phyloP scores from a whole-genome alignment of 2,113 vertebrate genomes.

The Ovis canadensis region DNA sequence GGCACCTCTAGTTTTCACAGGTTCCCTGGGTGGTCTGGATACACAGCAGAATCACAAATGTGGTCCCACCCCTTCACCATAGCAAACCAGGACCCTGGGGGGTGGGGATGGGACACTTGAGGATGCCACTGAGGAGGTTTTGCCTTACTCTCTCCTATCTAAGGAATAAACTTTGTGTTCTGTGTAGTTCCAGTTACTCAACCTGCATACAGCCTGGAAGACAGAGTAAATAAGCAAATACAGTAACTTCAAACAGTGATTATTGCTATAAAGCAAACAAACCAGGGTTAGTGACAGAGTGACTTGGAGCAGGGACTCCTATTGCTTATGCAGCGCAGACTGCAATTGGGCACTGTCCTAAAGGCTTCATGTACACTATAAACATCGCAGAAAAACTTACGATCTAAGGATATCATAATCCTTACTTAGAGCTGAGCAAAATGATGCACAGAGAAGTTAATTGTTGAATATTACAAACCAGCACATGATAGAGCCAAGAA shows the following conservation, averaged over 20 bases:
- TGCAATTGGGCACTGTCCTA: not conserved
- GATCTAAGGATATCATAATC: not conserved
- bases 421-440: not conserved
- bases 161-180: not conserved
- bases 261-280: not conserved
- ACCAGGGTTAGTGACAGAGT: not conserved
- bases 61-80: not conserved
- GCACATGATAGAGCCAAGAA: not conserved
- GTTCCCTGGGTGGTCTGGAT: not conserved
- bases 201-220: not conserved
- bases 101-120: accelerated
- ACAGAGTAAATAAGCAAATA: not conserved
- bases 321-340: not conserved
- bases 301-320: not conserved
- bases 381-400: not conserved
- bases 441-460: not conserved
- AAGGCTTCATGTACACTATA: not conserved
- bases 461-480: not conserved
- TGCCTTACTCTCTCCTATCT: not conserved
- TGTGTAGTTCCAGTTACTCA: not conserved
- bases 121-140: not conserved
- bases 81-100: not conserved
- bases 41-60: not conserved
- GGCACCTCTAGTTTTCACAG: not conserved
- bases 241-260: not conserved